Base-by-base conservation (phyloP, 1,140 invertebrate species). In the Venturia canescens region DNA sequence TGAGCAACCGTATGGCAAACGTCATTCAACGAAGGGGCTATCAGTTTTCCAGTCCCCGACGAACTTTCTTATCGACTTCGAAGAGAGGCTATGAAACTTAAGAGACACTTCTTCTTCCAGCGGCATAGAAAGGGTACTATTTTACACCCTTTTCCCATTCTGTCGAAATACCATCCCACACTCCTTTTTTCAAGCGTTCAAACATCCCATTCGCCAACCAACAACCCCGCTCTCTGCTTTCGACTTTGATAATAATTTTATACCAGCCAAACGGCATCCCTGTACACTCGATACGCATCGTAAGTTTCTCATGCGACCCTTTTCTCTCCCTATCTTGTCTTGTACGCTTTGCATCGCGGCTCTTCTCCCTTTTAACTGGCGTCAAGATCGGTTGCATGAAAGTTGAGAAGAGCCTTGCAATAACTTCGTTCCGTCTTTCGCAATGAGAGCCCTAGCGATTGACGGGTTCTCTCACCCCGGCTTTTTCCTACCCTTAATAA, bases 241-340 rank as follows among this genome's bases (percentile, higher is more conserved):
- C 11, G 53, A 50, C 50, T 50, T 38, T 76, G 15, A 60, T 76
- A 34, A 76, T 76, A 76, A 76, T 76, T 76, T 60, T 76, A 50
- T 60, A 26, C 38, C 71, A 48, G 38, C 38, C 21, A 23, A 48
- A 57, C 71, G 50, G 50, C 72, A n/a, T 76, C 38, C 2, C 18
- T 60, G 72, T 76, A 60, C 18, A 76, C 50, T n/a, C 72, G 72
- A 60, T 76, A 34, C 50, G 53, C 72, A 53, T 76, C 50, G 34
- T 60, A 76, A 76, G 72, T 76, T 76, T 76, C 72, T 76, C 23
- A 76, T 76, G 34, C 72, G 63, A 76, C 27, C 53, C 26, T n/a
- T 29, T 6, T 34, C 27, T 16, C 66, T 31, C 29, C n/a, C 16
- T 31, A 5, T n/a, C 27, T 31, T 27, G 18, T 27, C n/a, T 1